Conservation (phyloP, 2,113 vertebrate genomes). For the Talpa occidentalis region DNA sequence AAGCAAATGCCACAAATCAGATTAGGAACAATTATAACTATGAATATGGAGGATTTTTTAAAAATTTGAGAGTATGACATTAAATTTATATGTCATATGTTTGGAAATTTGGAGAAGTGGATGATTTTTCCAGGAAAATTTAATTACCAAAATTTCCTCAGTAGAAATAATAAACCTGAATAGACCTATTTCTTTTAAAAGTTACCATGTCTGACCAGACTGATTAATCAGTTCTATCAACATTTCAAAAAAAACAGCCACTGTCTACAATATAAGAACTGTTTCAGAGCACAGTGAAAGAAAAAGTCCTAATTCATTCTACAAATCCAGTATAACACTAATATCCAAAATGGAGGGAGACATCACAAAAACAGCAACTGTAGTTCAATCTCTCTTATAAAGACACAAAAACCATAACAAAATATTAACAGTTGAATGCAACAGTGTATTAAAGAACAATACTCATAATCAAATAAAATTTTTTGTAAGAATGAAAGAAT, state of each 20-base stretch:
- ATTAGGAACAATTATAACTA: slow-evolving; percentile 13
- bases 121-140: not conserved
- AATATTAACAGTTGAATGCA: not conserved
- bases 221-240: not conserved
- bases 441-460: not conserved
- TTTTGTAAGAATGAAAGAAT: slow-evolving; percentile 1
- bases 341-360: not conserved
- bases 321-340: not conserved
- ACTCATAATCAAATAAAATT: not conserved
- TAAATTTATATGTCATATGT: not conserved
- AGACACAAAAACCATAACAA: not conserved
- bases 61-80: slow-evolving; percentile 5
- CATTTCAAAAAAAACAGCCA: not conserved
- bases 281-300: not conserved
- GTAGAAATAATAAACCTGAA: not conserved
- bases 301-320: not conserved
- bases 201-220: not conserved
- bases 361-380: not conserved
- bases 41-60: not conserved
- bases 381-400: not conserved
- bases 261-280: not conserved
- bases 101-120: slow-evolving; percentile 39
- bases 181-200: not conserved
- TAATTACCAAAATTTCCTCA: slow-evolving; percentile 28
- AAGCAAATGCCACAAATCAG: not conserved